These are phyloP conservation scores for Hylaeus anthracinus DNA, from an alignment of 1,140 invertebrate species.

Conservation along the genomic window DNA sequence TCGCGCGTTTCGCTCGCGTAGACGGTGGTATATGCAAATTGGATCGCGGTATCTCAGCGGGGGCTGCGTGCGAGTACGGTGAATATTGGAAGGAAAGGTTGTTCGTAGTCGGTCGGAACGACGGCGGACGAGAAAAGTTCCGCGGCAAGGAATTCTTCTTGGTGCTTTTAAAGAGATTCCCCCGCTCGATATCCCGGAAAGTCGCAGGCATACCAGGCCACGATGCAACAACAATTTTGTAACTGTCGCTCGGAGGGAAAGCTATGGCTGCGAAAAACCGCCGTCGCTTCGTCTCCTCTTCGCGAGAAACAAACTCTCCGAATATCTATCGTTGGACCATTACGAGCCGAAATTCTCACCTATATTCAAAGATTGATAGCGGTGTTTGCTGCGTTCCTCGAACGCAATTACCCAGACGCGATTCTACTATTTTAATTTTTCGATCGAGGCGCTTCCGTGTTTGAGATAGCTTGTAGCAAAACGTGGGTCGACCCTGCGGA, in stretches of 20 bases:
- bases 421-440: no score
- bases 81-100: constrained; percentile 35
- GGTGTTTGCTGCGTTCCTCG: no score
- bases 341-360: no score
- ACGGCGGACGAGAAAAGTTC: constrained; percentile 20
- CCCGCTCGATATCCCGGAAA: neutral
- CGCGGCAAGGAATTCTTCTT: constrained; percentile 26
- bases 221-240: neutral
- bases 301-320: no score
- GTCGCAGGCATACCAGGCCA: neutral
- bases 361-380: no score
- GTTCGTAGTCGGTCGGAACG: neutral
- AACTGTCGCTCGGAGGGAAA: neutral
- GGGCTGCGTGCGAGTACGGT: neutral
- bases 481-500: no score
- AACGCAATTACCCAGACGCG: no score
- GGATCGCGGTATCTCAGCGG: constrained; percentile 2
- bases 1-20: neutral
- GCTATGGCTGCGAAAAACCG: neutral
- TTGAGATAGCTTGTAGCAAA: no score
- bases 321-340: no score
- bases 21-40: constrained; percentile 38
- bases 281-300: neutral
- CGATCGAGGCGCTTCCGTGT: no score
- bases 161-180: constrained; percentile 16